Conservation (phyloP, 1,140 invertebrate genomes). For the Bombus waltoni region DNA sequence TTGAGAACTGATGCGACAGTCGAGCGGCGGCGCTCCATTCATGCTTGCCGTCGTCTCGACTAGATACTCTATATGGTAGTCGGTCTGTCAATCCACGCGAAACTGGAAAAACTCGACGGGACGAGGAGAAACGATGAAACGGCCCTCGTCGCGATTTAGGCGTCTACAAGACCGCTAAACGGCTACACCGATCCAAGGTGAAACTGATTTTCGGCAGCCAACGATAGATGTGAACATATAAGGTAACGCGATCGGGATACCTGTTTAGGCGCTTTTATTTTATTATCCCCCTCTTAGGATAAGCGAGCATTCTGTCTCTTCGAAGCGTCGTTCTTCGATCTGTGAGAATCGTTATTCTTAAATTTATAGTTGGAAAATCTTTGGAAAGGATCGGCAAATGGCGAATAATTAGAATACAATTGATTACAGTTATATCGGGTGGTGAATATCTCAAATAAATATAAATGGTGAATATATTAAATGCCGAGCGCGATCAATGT, state of each 20-base stretch:
- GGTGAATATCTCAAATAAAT: too few relatives aligned
- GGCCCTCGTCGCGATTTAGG: constrained; percentile 47
- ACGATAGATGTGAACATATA: constrained; percentile 34
- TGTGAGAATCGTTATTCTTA: not conserved
- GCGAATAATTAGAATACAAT: too few relatives aligned
- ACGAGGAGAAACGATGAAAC: constrained; percentile 27
- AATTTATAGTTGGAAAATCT: not conserved
- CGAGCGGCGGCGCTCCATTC: constrained; percentile 48
- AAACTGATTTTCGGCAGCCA: constrained; percentile 37
- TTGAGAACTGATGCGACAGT: constrained; percentile 23
- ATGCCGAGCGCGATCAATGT: too few relatives aligned
- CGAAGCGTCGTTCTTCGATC: not conserved
- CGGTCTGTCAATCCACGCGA: constrained; percentile 48
- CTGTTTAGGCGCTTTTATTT: not conserved
- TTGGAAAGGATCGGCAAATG: too few relatives aligned
- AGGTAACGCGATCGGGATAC: constrained; percentile 15
- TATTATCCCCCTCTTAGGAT: not conserved
- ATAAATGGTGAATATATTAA: too few relatives aligned
- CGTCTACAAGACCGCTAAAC: constrained; percentile 25
- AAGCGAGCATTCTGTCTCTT: not conserved
- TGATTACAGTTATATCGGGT: too few relatives aligned
- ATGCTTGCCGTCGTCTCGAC: constrained; percentile 40
- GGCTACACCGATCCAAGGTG: constrained; percentile 10
- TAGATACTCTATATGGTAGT: constrained; percentile 55
- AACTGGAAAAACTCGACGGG: constrained; percentile 57